Conservation (phyloP, 2,113 vertebrate genomes). For the Motacilla alba region DNA sequence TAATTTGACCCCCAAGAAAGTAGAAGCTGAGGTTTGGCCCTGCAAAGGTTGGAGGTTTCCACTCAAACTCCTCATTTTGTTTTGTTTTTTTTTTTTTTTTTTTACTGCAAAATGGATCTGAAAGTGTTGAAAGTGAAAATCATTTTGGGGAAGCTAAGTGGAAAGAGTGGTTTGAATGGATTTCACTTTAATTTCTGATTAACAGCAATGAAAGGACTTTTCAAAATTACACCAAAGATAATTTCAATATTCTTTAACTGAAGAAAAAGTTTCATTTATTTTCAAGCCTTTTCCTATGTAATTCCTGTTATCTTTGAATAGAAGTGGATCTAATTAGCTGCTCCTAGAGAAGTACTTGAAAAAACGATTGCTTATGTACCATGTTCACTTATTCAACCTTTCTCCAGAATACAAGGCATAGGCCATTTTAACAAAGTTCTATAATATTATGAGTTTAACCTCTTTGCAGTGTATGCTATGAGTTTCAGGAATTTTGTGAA, state of each 20-base stretch:
- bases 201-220: neutral
- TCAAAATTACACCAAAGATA: neutral
- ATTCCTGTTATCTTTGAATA: neutral
- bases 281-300: neutral
- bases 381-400: neutral
- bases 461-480: neutral
- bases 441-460: neutral
- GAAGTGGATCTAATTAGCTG: slow-evolving; percentile 13
- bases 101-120: neutral
- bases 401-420: neutral
- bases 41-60: neutral
- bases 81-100: no score
- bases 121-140: neutral
- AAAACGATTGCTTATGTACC: neutral
- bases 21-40: neutral
- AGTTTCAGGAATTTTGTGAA: slow-evolving; percentile 1
- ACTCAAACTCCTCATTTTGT: neutral
- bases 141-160: neutral
- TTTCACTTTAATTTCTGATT: neutral
- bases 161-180: neutral
- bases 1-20: neutral
- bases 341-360: slow-evolving; percentile 1
- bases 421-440: neutral
- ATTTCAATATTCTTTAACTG: neutral
- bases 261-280: neutral